These are phyloP conservation scores for Lordiphosa andalusiaca DNA, from an alignment of 2,888 invertebrate genomes.

Conservation along the genomic window DNA sequence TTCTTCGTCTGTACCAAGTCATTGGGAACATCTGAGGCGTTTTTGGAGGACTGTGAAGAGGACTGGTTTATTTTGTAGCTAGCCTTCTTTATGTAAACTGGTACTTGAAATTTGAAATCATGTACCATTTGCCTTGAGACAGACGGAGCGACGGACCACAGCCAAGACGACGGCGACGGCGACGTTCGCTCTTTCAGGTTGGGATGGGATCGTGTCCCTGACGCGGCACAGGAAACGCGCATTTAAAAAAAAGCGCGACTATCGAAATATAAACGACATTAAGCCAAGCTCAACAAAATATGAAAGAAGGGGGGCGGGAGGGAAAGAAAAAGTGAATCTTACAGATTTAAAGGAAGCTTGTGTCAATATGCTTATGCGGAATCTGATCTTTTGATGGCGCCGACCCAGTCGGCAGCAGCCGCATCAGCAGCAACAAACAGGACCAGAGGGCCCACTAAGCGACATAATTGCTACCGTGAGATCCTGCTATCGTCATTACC, in stretches of 20 bases:
- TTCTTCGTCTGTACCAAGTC: slow-evolving; percentile 1
- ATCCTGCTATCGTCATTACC: slow-evolving; percentile 26
- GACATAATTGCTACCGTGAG: slow-evolving; percentile 74
- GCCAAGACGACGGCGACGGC: slow-evolving; percentile 2
- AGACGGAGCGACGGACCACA: slow-evolving; percentile 7
- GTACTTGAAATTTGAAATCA: slow-evolving; percentile 76
- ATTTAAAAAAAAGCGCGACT: slow-evolving; percentile 72
- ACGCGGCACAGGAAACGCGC: slow-evolving; percentile 69
- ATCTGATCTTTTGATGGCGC: slow-evolving; percentile 72
- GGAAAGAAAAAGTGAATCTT: no score
- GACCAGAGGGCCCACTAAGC: slow-evolving; percentile 64
- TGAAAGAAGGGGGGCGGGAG: no score
- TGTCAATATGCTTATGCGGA: slow-evolving; percentile 65
- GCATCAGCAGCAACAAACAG: slow-evolving; percentile 27
- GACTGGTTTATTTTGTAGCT: slow-evolving; percentile 48
- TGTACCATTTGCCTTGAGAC: slow-evolving; percentile 73
- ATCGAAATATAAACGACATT: slow-evolving; percentile 73
- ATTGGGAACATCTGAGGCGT: slow-evolving; percentile 9
- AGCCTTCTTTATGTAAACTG: slow-evolving; percentile 68
- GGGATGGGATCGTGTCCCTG: slow-evolving; percentile 65
- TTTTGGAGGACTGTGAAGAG: slow-evolving; percentile 10
- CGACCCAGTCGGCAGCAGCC: slow-evolving; percentile 40
- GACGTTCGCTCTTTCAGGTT: background rate
- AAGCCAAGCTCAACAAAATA: slow-evolving; percentile 18
- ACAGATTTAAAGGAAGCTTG: slow-evolving; percentile 69